Conservation (phyloP, 2,113 vertebrate genomes). For the Hydropotes inermis region DNA sequence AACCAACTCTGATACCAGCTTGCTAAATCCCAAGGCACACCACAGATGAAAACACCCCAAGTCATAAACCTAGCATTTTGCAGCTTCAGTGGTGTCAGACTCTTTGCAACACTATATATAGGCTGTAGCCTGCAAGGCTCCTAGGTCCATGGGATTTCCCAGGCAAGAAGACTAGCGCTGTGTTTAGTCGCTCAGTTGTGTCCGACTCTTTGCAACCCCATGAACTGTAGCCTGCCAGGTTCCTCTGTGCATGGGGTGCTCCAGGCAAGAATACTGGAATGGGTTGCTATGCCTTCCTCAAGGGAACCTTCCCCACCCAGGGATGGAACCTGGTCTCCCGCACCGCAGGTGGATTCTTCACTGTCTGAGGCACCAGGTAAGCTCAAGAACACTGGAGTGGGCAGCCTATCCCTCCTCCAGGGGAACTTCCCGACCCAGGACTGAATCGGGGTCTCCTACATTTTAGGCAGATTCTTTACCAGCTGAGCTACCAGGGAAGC, state of each 20-base stretch:
- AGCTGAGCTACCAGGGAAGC: background rate
- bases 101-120: background rate
- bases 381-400: background rate
- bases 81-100: background rate
- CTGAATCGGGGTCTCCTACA: background rate
- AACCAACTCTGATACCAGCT: background rate
- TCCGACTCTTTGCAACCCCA: background rate
- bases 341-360: background rate
- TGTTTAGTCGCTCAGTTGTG: fast-evolving
- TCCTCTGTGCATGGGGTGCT: background rate
- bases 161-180: background rate
- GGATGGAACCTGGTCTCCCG: background rate
- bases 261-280: background rate
- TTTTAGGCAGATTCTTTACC: background rate
- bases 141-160: background rate
- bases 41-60: background rate
- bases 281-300: background rate
- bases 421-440: background rate
- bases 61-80: background rate
- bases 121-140: background rate
- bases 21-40: background rate
- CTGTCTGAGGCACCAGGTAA: background rate
- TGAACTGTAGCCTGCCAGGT: background rate
- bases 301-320: background rate
- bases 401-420: background rate